These are phyloP conservation scores for Sebastes fasciatus DNA, from an alignment of 2,113 vertebrate genomes.

Conservation along the genomic window DNA sequence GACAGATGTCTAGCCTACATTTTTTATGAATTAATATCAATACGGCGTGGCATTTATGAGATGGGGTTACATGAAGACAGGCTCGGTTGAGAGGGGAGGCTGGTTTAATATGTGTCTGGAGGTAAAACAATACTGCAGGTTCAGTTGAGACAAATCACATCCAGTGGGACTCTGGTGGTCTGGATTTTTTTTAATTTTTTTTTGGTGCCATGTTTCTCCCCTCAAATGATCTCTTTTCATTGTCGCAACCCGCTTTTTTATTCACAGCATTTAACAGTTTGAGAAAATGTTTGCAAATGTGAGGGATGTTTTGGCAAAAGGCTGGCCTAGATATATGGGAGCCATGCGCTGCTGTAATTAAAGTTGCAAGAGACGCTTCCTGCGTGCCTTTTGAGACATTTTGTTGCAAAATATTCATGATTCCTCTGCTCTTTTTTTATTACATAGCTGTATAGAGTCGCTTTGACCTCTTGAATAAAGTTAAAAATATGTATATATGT, in stretches of 20 bases:
- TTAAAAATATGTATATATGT: slow-evolving; percentile 25
- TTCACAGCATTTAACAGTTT: background rate
- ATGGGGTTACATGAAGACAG: slow-evolving; percentile 58
- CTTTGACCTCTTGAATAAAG: slow-evolving; percentile 54
- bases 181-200: slow-evolving; percentile 14
- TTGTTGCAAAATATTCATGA: slow-evolving; percentile 70
- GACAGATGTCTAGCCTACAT: slow-evolving; percentile 69
- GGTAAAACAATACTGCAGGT: slow-evolving; percentile 60
- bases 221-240: slow-evolving; percentile 70
- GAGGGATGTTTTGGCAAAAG: slow-evolving; percentile 49
- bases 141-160: slow-evolving; percentile 66
- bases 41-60: slow-evolving; percentile 63
- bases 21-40: slow-evolving; percentile 71
- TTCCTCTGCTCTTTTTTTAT: slow-evolving; percentile 26
- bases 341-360: slow-evolving; percentile 72
- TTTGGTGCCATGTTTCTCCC: slow-evolving; percentile 68
- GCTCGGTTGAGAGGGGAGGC: slow-evolving; percentile 24
- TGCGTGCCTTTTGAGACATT: slow-evolving; percentile 67
- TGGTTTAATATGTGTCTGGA: slow-evolving; percentile 43
- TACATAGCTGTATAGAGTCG: background rate
- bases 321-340: slow-evolving; percentile 72
- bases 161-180: slow-evolving; percentile 49
- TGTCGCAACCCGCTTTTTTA: slow-evolving; percentile 46
- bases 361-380: slow-evolving; percentile 79
- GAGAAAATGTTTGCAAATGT: slow-evolving; percentile 47